Conservation (phyloP, 2,113 vertebrate species). For the Oncorhynchus tshawytscha region DNA sequence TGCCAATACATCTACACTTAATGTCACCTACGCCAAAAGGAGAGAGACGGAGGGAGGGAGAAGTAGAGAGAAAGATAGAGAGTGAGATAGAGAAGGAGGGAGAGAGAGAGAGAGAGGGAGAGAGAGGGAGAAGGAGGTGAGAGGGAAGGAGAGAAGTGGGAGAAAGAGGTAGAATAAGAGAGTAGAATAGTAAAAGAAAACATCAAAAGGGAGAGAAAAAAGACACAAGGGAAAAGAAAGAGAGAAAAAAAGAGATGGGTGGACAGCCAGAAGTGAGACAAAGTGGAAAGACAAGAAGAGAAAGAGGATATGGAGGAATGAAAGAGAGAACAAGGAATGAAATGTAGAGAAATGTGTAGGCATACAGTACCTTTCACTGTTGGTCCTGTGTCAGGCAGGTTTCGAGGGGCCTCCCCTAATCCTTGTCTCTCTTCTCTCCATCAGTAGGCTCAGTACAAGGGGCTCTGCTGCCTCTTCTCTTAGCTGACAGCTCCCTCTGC, state of each 20-base stretch:
- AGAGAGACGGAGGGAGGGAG: background rate
- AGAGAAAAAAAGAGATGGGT: background rate
- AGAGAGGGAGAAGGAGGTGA: no score
- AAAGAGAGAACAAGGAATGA: background rate
- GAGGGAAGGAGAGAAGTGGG: background rate
- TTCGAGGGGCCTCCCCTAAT: no score
- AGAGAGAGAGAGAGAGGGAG: background rate
- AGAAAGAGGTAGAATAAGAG: background rate
- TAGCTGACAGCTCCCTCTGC: no score
- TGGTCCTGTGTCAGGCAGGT: no score
- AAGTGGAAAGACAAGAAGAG: background rate
- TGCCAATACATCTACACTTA: no score
- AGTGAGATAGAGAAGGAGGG: background rate
- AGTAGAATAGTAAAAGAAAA: background rate
- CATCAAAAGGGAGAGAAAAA: no score
- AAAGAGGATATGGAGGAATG: background rate
- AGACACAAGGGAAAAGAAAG: background rate
- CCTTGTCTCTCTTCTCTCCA: no score
- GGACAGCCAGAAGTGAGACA: background rate
- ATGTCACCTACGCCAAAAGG: background rate
- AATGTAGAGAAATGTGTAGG: no score
- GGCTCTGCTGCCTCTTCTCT: no score
- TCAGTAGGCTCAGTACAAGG: no score
- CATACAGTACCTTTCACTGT: no score
- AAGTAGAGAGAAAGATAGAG: slow-evolving; percentile 7